These are phyloP conservation scores for Triops longicaudatus DNA, from an alignment of 1,140 invertebrate species.

Conservation along the genomic window DNA sequence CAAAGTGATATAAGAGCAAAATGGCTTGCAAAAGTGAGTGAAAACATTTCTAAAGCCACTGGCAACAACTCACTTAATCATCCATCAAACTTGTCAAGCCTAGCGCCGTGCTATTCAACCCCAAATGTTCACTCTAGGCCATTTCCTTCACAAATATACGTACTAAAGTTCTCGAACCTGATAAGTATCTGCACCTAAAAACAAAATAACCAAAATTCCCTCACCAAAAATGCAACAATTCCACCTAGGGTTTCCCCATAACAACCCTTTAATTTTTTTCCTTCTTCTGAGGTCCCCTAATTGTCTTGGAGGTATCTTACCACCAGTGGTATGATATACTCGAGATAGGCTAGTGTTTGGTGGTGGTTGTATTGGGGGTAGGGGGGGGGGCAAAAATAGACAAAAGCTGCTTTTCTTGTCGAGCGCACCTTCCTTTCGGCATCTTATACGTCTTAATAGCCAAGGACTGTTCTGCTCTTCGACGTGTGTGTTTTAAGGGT, in stretches of 20 bases:
- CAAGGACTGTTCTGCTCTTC: neutral
- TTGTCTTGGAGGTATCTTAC: no score
- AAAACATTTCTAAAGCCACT: neutral
- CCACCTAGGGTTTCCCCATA: no score
- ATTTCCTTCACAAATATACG: neutral
- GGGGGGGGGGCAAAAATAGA: neutral
- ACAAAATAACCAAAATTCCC: no score
- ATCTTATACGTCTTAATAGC: conserved; percentile 3
- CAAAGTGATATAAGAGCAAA: neutral
- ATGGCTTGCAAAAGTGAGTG: neutral
- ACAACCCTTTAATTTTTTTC: no score
- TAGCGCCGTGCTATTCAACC: neutral
- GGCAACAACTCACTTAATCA: conserved; percentile 5
- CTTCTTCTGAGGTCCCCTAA: no score
- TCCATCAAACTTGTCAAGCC: neutral
- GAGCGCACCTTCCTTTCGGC: neutral
- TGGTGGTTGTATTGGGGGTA: neutral
- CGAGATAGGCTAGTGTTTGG: neutral
- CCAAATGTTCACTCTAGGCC: neutral
- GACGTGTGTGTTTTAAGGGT: neutral
- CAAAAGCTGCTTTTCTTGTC: neutral
- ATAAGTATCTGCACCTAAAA: no score
- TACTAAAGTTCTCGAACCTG: no score
- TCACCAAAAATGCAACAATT: no score
- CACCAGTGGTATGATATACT: no score